phyloP scores from a whole-genome alignment of 2,797 vertebrate species.

The Ataeniobius toweri region DNA sequence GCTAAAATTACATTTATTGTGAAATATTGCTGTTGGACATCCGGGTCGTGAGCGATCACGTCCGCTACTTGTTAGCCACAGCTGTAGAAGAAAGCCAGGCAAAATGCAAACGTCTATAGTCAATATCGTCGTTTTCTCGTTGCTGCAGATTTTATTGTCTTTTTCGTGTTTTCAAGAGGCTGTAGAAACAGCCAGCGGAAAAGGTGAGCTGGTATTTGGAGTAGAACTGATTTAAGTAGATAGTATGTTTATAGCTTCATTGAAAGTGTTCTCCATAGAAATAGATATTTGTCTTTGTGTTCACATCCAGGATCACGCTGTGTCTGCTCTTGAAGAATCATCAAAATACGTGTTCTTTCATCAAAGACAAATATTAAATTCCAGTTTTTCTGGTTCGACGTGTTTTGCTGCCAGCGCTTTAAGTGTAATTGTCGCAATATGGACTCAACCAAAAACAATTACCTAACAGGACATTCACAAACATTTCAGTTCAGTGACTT shows the following conservation, averaged over 20 bases:
- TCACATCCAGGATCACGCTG: slow-evolving; percentile 22
- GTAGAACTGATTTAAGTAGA: neutral
- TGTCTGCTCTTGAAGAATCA: slow-evolving; percentile 14
- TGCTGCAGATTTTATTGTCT: slow-evolving; percentile 62
- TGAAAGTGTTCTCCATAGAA: slow-evolving; percentile 15
- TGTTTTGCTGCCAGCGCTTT: neutral
- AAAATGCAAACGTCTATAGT: slow-evolving; percentile 67
- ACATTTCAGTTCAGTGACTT: neutral
- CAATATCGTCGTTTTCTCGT: slow-evolving; percentile 57
- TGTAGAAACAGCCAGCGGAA: slow-evolving; percentile 60
- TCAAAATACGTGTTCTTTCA: neutral
- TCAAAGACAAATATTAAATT: neutral
- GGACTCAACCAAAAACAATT: neutral
- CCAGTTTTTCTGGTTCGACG: neutral
- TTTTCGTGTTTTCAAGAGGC: slow-evolving; percentile 59
- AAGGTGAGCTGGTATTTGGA: slow-evolving; percentile 67
- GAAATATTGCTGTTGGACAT: slow-evolving; percentile 38
- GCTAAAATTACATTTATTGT: slow-evolving; percentile 46
- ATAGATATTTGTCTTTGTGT: slow-evolving; percentile 20
- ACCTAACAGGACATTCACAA: neutral
- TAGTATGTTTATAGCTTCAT: slow-evolving; percentile 4
- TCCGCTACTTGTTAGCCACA: slow-evolving; percentile 17
- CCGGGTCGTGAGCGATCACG: slow-evolving; percentile 50
- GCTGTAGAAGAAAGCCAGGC: slow-evolving; percentile 15
- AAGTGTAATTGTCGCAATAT: neutral